Evolutionary conservation across 2,888 invertebrate species (phyloP).

Genomic region (Tupiocoris notatus): DNA sequence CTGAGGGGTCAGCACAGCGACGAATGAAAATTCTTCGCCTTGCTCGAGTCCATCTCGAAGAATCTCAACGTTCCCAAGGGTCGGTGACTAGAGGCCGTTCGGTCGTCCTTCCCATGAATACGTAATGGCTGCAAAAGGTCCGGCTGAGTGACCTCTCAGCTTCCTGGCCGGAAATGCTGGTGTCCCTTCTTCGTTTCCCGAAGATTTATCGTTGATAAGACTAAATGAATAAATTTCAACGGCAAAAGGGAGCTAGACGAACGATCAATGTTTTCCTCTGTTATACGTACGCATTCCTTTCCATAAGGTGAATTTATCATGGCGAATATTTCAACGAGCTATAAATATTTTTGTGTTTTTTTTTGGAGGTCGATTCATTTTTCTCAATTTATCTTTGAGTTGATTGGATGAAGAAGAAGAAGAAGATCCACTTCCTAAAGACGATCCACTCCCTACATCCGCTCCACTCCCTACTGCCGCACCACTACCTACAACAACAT

Average conservation of each 20-base stretch:
- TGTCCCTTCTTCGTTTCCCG: not conserved
- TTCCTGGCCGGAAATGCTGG: not conserved
- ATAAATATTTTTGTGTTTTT: too few species aligned
- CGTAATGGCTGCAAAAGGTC: not conserved
- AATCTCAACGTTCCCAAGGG: not conserved
- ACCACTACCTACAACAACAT: too few species aligned
- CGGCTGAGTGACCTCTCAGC: not conserved
- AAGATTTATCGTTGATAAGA: conserved; percentile 20
- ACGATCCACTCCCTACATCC: too few species aligned
- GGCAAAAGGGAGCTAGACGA: not conserved
- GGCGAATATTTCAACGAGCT: too few species aligned
- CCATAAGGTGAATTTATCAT: too few species aligned
- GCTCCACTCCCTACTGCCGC: too few species aligned
- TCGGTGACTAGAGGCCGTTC: not conserved
- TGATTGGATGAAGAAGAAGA: too few species aligned
- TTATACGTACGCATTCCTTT: too few species aligned
- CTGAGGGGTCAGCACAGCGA: not conserved
- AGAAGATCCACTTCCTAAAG: too few species aligned
- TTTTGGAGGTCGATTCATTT: too few species aligned
- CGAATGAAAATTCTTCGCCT: not conserved
- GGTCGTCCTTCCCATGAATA: not conserved
- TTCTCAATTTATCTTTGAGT: too few species aligned
- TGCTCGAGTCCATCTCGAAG: not conserved
- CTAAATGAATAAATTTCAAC: conserved; percentile 3
- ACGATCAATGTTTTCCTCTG: not conserved